phyloP scores from a whole-genome alignment of 2,113 vertebrate genomes.

The Cyprinodon variegatus region DNA sequence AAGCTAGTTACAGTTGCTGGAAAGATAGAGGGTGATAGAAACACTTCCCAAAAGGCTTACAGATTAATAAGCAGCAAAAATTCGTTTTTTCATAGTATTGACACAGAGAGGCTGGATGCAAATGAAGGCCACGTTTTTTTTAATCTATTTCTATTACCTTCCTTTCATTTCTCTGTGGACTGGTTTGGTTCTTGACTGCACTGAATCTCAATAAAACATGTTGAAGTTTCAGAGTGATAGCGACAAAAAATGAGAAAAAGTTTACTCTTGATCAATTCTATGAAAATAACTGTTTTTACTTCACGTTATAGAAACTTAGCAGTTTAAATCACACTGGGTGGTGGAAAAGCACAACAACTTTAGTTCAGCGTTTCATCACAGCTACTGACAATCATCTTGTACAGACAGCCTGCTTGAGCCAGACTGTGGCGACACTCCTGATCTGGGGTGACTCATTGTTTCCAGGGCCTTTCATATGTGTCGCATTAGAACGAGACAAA shows the following conservation, averaged over 20 bases:
- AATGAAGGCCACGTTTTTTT: not conserved
- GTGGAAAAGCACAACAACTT: conserved; percentile 3
- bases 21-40: not conserved
- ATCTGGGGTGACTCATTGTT: conserved; percentile 71
- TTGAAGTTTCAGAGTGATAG: not conserved
- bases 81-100: not conserved
- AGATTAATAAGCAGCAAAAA: not conserved
- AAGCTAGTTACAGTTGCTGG: too few species aligned
- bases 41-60: not conserved
- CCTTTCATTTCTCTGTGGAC: not conserved
- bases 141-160: not conserved
- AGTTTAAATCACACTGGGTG: not conserved
- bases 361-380: conserved; percentile 23
- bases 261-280: not conserved
- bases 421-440: conserved; percentile 56
- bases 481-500: conserved; percentile 67
- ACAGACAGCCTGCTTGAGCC: conserved; percentile 35
- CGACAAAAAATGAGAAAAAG: not conserved
- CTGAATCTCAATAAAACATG: not conserved
- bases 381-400: conserved; percentile 41
- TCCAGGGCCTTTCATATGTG: conserved; percentile 66
- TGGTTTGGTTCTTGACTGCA: not conserved
- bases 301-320: not conserved
- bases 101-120: too few species aligned
- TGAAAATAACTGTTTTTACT: not conserved